Evolutionary conservation across 2,797 vertebrate species (phyloP), one percentile per base, ranked within the genome.

Genomic region (Acipenser oxyrinchus): DNA sequence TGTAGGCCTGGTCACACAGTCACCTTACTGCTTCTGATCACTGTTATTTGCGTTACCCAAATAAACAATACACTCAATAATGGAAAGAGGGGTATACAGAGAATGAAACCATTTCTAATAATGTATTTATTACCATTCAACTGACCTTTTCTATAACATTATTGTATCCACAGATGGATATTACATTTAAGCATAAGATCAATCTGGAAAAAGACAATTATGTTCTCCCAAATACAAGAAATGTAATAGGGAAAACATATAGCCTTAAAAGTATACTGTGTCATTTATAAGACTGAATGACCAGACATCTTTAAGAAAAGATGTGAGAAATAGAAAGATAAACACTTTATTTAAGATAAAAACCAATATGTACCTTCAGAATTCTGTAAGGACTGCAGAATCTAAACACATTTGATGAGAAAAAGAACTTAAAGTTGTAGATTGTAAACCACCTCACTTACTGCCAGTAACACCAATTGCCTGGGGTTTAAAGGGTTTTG

Each of bases 331-430:
- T 48, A 77, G 71, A 69, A 9, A 81, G 72, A 79, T 71, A 64
- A 78, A 76, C 68, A 55, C n/a, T 55, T 67, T 75, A 68, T 75
- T 79, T 79, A 72, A 62, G 73, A 79, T 79, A 62, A 71, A 82
- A 82, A 83, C 74, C 64, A 77, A 71, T 67, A 68, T 74, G 77
- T 88, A 88, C 89, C 88, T 91, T 83, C 64, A 74, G 74, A 78
- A 82, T 76, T 71, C 78, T 74, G 77, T 74, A 78, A 77, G 77
- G 78, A 71, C 75, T 82, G 80, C 74, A 82, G 81, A 76, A 80
- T 82, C 84, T 83, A 81, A 86, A 83, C 76, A 79, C 67, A 76
- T 84, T 84, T 80, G 70, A 81, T 51, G 69, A 64, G 71, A 74
- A 74, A 75, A 75, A 68, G 79, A 76, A 68, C 82, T 75, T 73